Evolutionary conservation across 1,140 invertebrate genomes (phyloP), one percentile per base, ranked within the genome.

Genomic region (Dendroctonus valens): DNA sequence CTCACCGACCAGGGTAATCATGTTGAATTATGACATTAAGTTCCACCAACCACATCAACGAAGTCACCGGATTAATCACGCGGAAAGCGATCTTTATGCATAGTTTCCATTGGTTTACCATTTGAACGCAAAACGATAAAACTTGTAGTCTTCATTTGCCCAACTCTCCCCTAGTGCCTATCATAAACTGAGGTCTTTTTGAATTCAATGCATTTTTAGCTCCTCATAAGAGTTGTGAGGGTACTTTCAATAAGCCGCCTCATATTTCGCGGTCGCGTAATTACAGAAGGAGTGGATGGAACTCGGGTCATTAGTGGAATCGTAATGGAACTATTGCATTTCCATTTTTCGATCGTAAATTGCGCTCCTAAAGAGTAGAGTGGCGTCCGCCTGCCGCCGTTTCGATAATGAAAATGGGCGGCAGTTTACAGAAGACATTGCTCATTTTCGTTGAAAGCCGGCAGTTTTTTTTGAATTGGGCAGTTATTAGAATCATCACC

Each of bases 11-110:
- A 26, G 39, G 37, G 46, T 63, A 63, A 54, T 63, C 60, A 46
- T 44, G 12, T 54, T 49, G 39, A 63, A 63, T 63, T 63, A 63
- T 63, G 50, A 54, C 51, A 44, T 63, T 54, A 63, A 8, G 40
- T 63, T 14, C 9, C 55, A n/a, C 26, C 26, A 26, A n/a, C n/a
- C n/a, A n/a, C n/a, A n/a, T n/a, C n/a, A n/a, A n/a, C n/a, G n/a
- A n/a, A 1, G 26, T 26, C 26, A 1, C 26, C 26, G 26, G 26
- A 26, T 26, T 26, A 26, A 26, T 26, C 26, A 26, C 26, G 3
- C 3, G 26, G 26, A 26, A n/a, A n/a, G n/a, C n/a, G n/a, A n/a
- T n/a, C n/a, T n/a, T n/a, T n/a, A n/a, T n/a, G n/a, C 26, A 26
- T 3, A 26, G 26, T 26, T 26, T 26, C 26, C 26, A 26, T 26